A percentile compares a stretch with the other conserved stretches of the same genome.
phyloP scores from a whole-genome alignment of 2,113 vertebrate genomes.

The Columba livia region DNA sequence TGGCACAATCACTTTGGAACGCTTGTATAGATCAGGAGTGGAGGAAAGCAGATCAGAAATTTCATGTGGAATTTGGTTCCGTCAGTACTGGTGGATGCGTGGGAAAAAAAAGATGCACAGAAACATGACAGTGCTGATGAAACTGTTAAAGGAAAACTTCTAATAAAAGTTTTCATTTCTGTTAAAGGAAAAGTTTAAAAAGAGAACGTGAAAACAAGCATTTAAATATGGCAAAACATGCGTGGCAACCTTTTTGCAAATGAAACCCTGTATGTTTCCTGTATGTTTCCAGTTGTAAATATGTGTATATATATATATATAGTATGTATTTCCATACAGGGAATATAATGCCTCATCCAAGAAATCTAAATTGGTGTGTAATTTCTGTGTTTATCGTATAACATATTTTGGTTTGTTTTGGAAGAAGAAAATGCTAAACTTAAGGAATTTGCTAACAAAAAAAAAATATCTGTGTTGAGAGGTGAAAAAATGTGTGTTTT shows the following conservation, averaged over 20 bases:
- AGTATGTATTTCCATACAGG: background rate
- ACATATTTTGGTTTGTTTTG: background rate
- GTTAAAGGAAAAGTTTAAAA: background rate
- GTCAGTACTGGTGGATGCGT: background rate
- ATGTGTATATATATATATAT: background rate
- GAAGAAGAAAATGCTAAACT: background rate
- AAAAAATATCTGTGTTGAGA: background rate
- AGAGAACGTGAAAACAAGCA: background rate
- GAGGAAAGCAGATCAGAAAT: fast-evolving
- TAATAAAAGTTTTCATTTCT: background rate
- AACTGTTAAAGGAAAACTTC: background rate
- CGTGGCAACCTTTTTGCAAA: background rate
- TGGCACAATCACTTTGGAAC: background rate
- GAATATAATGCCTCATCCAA: background rate
- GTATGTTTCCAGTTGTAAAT: background rate
- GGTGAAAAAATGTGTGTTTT: background rate
- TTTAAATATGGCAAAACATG: background rate
- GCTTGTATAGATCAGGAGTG: background rate
- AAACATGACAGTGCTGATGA: background rate
- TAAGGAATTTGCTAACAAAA: background rate
- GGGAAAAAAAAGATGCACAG: background rate
- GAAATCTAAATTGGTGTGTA: background rate
- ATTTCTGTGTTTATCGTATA: background rate
- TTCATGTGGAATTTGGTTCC: background rate
- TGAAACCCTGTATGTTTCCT: background rate